Evolutionary conservation across 2,113 vertebrate species (phyloP).

Genomic region (Daboia siamensis): DNA sequence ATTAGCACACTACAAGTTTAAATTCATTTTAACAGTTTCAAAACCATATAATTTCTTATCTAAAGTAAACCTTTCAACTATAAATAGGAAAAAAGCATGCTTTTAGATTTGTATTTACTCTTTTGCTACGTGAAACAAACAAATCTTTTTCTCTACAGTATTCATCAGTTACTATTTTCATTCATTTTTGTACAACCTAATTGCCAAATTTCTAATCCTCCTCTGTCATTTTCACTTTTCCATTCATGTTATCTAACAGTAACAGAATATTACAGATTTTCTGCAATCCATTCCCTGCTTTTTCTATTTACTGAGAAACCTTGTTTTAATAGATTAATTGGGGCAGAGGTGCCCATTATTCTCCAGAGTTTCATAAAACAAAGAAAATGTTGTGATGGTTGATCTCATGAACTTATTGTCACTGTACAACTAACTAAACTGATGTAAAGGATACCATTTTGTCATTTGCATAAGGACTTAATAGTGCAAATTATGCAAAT

Average conservation of each 20-base stretch:
- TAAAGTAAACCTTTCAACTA: not conserved
- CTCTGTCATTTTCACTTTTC: not conserved
- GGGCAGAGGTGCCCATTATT: not conserved
- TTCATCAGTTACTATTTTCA: not conserved
- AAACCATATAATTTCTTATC: not conserved
- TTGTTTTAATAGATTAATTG: not conserved
- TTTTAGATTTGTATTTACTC: not conserved
- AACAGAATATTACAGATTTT: not conserved
- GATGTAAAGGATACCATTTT: not conserved
- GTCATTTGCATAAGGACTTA: not conserved
- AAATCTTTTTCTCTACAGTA: not conserved
- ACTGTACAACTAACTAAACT: not conserved
- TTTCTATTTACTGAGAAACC: not conserved
- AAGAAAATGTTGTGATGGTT: not conserved
- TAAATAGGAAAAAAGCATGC: not conserved
- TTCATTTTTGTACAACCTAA: not conserved
- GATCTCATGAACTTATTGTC: not conserved
- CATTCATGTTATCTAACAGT: not conserved
- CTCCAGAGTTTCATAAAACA: not conserved
- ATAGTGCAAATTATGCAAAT: not conserved
- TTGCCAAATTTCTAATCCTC: not conserved
- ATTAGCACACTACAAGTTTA: not conserved
- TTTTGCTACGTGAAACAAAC: not conserved
- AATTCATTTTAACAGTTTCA: not conserved
- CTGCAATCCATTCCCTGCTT: not conserved